Base-by-base conservation (phyloP, 1,140 invertebrate species). In the Teleogryllus occipitalis region DNA sequence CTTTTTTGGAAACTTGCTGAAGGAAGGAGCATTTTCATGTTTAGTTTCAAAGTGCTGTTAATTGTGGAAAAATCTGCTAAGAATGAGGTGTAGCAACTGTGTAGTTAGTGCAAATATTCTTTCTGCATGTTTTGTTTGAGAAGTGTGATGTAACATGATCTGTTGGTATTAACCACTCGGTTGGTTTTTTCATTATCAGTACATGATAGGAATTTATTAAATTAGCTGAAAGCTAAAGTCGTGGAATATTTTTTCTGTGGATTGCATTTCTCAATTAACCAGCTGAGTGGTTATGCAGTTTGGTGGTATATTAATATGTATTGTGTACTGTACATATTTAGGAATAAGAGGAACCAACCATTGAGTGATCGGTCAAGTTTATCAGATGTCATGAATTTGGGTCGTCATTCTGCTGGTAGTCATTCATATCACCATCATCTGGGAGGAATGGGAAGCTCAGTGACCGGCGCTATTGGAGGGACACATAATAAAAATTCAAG, bases 291-390 rank as follows among this genome's bases (percentile, higher is more conserved):
- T 14, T 65, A 65, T 65, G 54, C 10, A 18, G 18, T 65, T 65
- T 65, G 54, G 18, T 65, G 54, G 18, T 18, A 14, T 14, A 65
- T 14, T 65, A 65, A 14, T 65, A 14, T 65, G 54, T 18, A 14
- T 18, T 65, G 54, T 65, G 47, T 79, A 47, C 39, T 46, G 15
- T 79, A n/a, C 49, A 47, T 18, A 22, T 77, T 7, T 47, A 81
- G 81, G 72, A 81, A 81, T 39, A 81, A 80, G 49, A 46, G 81
- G 47, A 80, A 78, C 73, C 81, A 81, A 49, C 76, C 79, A 78
- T 48, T 48, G 47, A 78, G 80, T 78, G 80, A 80, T 18, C 77
- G 80, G n/a, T 77, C 27, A 18, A 81, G 80, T 75, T 18, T 79
- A 14, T 73, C 78, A 75, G 78, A 79, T 15, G 47, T 18, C 27